Base-by-base conservation (phyloP, 1,140 invertebrate species). In the Drosophila burlai region DNA sequence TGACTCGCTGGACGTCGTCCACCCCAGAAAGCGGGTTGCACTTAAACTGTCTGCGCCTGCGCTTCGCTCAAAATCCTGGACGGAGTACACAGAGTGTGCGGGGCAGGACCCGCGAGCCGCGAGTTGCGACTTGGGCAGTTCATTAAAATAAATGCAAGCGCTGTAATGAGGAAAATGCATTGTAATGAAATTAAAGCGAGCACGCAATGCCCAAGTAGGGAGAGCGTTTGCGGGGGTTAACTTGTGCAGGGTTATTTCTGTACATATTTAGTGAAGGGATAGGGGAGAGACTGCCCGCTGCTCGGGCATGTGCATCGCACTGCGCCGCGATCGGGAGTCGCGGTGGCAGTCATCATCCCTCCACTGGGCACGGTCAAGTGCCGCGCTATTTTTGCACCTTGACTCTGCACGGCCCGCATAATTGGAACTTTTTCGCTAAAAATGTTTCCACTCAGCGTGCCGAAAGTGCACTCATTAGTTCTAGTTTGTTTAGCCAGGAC, bases 41-140 rank as follows among this genome's bases (percentile, higher is more conserved):
- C 71, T 89, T 90, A 84, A 89, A 81, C 85, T 89, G 85, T 89
- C 85, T 84, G 84, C 84, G 84, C 84, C 66, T 76, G 84, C 84
- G 84, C 84, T 65, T 84, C 78, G 78, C 31, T 36, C 60, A 40
- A 86, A 89, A 87, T 87, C 84, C 77, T 29, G 57, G 40, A 16
- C 68, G 68, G 80, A 52, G 76, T 46, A 65, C 34, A 68, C 34
- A 9, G 21, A 24, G 36, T 43, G 43, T 21, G 64, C 66, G 38
- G 43, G n/a, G 57, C 57, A 52, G 64, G 64, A 50, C 65, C 42
- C 76, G 43, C 40, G 69, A 61, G 50, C 31, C 76, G 43, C 40
- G 69, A 74, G 62, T 49, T 29, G 43, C 40, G 69, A 74, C 68
- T 49, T 29, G 55, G 10, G 29, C 55, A 76, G 81, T 89, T 89